Base-by-base conservation (phyloP, 2,113 vertebrate species). In the Brachypodius melanocephalos region DNA sequence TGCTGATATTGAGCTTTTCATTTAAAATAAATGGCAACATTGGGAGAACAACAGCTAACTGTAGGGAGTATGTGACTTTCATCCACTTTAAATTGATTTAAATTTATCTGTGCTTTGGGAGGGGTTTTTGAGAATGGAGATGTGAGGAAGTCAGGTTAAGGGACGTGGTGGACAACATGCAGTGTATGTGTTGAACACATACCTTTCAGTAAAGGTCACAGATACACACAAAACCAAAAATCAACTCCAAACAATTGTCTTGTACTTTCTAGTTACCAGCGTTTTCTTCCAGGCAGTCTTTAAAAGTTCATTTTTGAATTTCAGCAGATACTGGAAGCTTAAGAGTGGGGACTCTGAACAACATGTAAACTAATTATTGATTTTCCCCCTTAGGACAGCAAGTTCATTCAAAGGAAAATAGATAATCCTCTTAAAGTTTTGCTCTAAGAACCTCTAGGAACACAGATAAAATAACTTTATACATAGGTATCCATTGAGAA, bases 391-490 rank as follows among this genome's bases (percentile, higher is more conserved):
- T 80, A 94, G 96, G 82, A 93, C 89, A 85, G 89, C 88, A 88
- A 96, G 78, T 40, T 97, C 79, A 94, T 88, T 97, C 82, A 92
- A 84, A 97, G 38, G 71, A 68, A 97, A 95, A 81, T 12, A 94
- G 55, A 92, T 97, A 98, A 98, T 98, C 96, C 85, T 96, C 93
- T 98, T 97, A 97, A 91, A 84, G 29, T 90, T 96, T 93, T 95
- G 29, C 91, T 97, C 85, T 42, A 82, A 90, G 83, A 96, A 96
- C 92, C 77, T 94, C 73, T 93, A 97, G 95, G 42, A 96, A 68
- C 72, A 89, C 71, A 93, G 96, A 97, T 96, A 95, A 96, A 96
- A 73, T 93, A 85, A 94, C 40, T 94, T 90, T 89, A 90, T 94
- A 95, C 95, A 74, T 95, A 92, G 49, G 62, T 81, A 96, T 62